Evolutionary conservation across 2,113 vertebrate genomes (phyloP), one percentile per base, ranked within the genome.

Genomic region (Brachypodius melanocephalos): DNA sequence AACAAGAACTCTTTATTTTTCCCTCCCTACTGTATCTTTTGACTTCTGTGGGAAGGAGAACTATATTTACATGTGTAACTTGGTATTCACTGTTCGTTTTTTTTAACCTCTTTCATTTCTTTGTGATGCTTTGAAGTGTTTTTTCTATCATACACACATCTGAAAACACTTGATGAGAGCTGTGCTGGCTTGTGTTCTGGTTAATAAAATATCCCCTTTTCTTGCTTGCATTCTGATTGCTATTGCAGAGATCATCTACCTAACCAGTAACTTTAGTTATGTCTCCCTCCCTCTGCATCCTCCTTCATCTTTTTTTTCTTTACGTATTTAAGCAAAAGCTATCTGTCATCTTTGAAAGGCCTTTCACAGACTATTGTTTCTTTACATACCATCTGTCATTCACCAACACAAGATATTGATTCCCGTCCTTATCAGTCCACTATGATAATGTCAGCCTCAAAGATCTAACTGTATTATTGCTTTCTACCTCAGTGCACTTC

Each of bases 351-450:
- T 87, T 87, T 86, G 61, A 45, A 88, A 86, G 67, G 83, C 46
- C 17, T 80, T 81, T 85, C 61, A 88, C 7, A 78, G 55, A 46
- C 42, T 81, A 24, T 67, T 89, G 59, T 72, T 78, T 91, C 76
- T 92, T 96, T 87, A 87, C 65, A 43, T 84, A 69, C 14, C n/a
- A 51, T 77, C 85, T 89, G 79, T 77, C 84, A 81, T 81, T 91
- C 57, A 63, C 24, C 55, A 85, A 51, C 28, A 43, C n/a, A 91
- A 86, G 91, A 67, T 59, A 92, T 32, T 67, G 80, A 59, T 89
- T 93, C 49, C 25, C 13, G 25, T 55, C 87, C 72, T 81, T 78
- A 71, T 63, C 77, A 81, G 43, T 15, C 31, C 61, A 63, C 34
- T 48, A 68, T 66, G 59, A 69, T 81, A 74, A 83, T 51, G 68